Conservation (phyloP, 2,113 vertebrate genomes). For the Mus spicilegus region DNA sequence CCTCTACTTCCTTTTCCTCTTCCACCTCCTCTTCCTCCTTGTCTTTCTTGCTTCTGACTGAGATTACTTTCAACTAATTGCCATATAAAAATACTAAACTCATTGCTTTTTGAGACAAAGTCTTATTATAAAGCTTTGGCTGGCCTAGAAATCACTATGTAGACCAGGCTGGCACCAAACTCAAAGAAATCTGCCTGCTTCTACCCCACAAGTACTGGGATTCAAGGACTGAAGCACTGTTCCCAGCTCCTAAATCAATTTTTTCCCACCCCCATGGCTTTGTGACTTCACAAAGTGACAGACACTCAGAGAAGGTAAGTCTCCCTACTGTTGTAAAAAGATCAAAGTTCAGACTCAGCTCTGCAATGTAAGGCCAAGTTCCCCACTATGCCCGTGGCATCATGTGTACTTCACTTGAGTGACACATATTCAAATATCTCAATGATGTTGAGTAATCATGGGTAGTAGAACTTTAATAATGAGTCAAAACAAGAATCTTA, state of each 20-base stretch:
- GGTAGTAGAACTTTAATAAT: neutral
- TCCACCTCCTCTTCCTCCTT: neutral
- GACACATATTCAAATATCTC: neutral
- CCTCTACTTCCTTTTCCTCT: fast-evolving
- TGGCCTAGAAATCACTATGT: neutral
- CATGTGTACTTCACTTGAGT: neutral
- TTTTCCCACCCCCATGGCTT: neutral
- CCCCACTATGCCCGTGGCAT: neutral
- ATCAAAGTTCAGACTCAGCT: neutral
- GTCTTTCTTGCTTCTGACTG: neutral
- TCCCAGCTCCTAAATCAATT: neutral
- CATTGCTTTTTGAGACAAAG: neutral
- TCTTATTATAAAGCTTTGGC: neutral
- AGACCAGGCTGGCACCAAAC: neutral
- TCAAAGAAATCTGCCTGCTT: neutral
- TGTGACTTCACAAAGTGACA: neutral
- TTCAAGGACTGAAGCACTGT: neutral
- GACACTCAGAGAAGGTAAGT: neutral
- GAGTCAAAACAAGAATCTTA: neutral
- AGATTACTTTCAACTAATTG: neutral
- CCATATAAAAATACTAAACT: neutral
- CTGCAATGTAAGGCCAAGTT: neutral
- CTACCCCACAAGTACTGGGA: neutral
- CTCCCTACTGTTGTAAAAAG: neutral
- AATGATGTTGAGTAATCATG: neutral